Evolutionary conservation across 2,113 vertebrate genomes (phyloP).

Genomic region (Calidris pugnax): DNA sequence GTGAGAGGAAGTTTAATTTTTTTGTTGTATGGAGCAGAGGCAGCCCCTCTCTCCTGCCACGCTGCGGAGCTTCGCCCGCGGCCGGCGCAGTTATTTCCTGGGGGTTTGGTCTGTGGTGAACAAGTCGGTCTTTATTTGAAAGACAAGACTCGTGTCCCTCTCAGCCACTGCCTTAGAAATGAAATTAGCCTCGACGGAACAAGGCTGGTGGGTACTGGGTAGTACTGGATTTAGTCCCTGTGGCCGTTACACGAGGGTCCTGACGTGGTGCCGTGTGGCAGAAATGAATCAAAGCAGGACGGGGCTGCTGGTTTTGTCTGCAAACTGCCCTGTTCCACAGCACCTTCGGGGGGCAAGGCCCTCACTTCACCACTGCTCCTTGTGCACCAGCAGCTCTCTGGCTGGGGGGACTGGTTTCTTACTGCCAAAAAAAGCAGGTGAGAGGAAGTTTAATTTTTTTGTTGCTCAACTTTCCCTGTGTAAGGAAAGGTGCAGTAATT

Average conservation of each 20-base stretch:
- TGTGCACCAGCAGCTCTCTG: neutral
- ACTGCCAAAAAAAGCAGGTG: neutral
- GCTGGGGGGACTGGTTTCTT: neutral
- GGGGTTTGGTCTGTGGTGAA: neutral
- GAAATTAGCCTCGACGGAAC: neutral
- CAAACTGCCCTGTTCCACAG: neutral
- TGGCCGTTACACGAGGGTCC: neutral
- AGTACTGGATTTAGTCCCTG: neutral
- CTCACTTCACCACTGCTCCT: neutral
- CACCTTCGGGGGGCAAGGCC: neutral
- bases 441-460: neutral
- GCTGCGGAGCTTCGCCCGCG: too few relatives aligned
- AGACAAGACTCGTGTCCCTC: neutral
- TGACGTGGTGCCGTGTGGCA: rapidly evolving
- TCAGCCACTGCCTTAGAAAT: neutral
- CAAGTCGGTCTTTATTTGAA: neutral
- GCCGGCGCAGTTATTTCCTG: neutral
- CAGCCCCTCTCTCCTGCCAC: too few relatives aligned
- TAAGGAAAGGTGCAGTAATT: neutral
- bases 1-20: neutral
- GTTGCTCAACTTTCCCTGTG: rapidly evolving
- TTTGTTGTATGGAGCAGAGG: too few relatives aligned
- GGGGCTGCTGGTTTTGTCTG: neutral
- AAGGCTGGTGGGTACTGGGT: neutral
- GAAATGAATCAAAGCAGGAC: neutral